Percentiles rank a stretch among this genome's conserved stretches.
phyloP scores from a whole-genome alignment of 2,888 invertebrate genomes.

The Monoplex corrugatus region DNA sequence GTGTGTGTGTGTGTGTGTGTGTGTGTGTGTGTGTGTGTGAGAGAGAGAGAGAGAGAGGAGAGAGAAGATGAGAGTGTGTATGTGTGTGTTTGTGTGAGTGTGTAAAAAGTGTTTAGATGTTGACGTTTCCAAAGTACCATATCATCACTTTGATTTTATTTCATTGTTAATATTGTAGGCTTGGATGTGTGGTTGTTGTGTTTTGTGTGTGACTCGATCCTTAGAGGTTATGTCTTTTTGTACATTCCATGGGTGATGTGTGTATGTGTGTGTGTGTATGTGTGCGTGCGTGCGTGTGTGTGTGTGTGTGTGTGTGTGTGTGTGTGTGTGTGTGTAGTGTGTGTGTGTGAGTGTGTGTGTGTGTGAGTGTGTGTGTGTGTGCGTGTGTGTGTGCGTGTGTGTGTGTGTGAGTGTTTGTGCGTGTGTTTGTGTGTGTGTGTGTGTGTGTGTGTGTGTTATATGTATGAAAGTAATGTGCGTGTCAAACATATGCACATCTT shows the following conservation, averaged over 20 bases:
- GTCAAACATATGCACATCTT: too few species aligned
- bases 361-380: slow-evolving; percentile 20
- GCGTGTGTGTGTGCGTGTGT: neutral
- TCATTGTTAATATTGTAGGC: too few species aligned
- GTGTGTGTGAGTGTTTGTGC: neutral
- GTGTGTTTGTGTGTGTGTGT: neutral
- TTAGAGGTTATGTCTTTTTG: too few species aligned
- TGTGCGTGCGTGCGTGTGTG: neutral
- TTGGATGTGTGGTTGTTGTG: too few species aligned
- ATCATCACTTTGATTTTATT: too few species aligned
- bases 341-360: neutral
- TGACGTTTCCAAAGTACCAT: too few species aligned
- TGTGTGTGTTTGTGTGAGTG: too few species aligned
- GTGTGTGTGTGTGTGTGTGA: slow-evolving; percentile 9
- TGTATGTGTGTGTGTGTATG: neutral
- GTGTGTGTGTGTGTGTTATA: neutral
- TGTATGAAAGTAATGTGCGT: neutral
- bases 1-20: neutral
- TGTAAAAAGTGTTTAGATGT: too few species aligned
- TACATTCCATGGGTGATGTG: too few species aligned
- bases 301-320: neutral
- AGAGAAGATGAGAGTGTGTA: too few species aligned
- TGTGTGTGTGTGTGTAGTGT: neutral
- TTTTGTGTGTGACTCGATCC: too few species aligned
- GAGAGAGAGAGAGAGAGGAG: too few species aligned